Percentiles rank a stretch among this genome's conserved stretches.
Evolutionary conservation across 2,113 vertebrate species (phyloP).

Genomic region (Sceloporus tristichus): DNA sequence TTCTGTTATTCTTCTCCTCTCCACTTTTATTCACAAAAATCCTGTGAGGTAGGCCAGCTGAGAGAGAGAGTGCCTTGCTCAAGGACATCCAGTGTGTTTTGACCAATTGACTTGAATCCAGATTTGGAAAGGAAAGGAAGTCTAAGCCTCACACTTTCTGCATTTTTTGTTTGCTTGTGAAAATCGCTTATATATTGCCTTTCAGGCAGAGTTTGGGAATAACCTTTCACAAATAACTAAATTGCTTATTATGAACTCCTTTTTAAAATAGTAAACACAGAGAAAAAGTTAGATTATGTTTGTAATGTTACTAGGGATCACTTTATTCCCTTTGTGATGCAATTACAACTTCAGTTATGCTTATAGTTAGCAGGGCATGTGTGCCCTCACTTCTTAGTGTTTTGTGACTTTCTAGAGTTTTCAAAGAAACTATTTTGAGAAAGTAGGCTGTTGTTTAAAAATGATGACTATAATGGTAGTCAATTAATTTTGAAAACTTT

Average conservation of each 20-base stretch:
- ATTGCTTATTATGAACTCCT: too few relatives aligned
- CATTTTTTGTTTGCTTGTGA: background rate
- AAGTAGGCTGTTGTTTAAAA: background rate
- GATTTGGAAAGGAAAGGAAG: background rate
- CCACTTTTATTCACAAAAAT: background rate
- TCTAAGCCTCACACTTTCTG: background rate
- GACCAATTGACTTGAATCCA: background rate
- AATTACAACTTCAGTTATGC: background rate
- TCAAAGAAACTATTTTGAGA: background rate
- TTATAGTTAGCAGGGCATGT: background rate
- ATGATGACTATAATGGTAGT: background rate
- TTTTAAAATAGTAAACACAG: too few relatives aligned
- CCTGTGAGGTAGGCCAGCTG: too few relatives aligned
- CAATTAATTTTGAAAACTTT: background rate
- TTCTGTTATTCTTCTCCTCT: background rate
- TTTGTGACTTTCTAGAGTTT: background rate
- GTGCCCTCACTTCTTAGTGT: background rate
- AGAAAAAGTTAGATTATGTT: too few relatives aligned
- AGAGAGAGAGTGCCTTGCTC: too few relatives aligned
- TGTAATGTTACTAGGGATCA: too few relatives aligned
- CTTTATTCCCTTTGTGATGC: too few relatives aligned
- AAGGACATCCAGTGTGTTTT: background rate
- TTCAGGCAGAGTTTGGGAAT: too few relatives aligned
- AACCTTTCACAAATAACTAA: too few relatives aligned
- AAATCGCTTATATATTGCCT: background rate